phyloP scores from a whole-genome alignment of 1,140 invertebrate genomes.

The Drosophila miranda region DNA sequence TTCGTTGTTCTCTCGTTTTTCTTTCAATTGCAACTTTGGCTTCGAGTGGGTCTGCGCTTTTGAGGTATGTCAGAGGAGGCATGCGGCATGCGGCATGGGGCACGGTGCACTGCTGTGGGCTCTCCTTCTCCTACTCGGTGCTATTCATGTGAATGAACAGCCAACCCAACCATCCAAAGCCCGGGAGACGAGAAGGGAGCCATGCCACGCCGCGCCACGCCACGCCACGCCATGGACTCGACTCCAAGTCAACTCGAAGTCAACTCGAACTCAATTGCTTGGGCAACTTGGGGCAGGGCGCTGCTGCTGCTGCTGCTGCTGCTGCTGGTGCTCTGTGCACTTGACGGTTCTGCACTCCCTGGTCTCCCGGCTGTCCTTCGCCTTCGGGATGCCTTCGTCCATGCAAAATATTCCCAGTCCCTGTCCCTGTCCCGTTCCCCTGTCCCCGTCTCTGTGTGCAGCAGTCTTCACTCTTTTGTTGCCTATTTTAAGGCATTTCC shows the following conservation, averaged over 20 bases:
- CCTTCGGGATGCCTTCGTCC: slow-evolving; percentile 25
- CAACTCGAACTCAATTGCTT: slow-evolving; percentile 51
- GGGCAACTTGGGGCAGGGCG: slow-evolving; percentile 54
- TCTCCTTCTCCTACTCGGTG: no score
- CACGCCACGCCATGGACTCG: not conserved
- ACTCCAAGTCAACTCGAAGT: slow-evolving; percentile 6
- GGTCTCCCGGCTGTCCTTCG: not conserved
- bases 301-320: no score
- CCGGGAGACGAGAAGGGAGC: no score
- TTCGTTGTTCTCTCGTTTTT: no score
- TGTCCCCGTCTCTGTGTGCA: not conserved
- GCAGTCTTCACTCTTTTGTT: slow-evolving; percentile 17
- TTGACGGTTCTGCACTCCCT: slow-evolving; percentile 26
- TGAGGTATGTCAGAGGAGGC: no score
- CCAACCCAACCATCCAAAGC: no score
- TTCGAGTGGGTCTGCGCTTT: slow-evolving; percentile 17
- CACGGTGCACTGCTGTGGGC: no score
- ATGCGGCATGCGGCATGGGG: no score
- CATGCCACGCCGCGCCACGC: no score
- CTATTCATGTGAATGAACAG: no score
- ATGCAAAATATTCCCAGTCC: slow-evolving; percentile 6
- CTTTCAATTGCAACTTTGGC: no score
- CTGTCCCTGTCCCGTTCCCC: not conserved
- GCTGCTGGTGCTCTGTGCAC: slow-evolving; percentile 21
- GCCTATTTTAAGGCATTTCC: slow-evolving; percentile 47